These are phyloP conservation scores for Vimba vimba DNA, from an alignment of 2,113 vertebrate genomes.

Conservation along the genomic window DNA sequence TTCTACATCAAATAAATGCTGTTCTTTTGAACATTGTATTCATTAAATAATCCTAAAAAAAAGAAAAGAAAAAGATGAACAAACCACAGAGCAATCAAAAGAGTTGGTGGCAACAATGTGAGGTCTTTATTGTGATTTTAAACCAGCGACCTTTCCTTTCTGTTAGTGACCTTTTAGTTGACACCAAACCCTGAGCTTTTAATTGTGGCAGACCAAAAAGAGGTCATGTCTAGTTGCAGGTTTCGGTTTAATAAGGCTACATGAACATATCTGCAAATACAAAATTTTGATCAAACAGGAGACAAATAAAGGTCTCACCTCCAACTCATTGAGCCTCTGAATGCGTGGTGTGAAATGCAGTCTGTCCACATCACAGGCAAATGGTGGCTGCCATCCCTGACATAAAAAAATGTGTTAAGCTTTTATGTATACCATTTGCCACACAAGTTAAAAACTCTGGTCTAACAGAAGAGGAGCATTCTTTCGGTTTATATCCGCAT, in stretches of 20 bases:
- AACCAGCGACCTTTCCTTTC: constrained; percentile 30
- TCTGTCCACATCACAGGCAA: constrained; percentile 96
- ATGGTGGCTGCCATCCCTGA: constrained; percentile 97
- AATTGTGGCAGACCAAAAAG: not conserved
- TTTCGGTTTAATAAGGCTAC: not conserved
- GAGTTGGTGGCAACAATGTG: not conserved
- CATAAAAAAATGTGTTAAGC: constrained; percentile 3
- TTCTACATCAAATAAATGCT: not conserved
- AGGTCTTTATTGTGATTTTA: not conserved
- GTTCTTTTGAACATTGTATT: not conserved
- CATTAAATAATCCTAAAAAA: not conserved
- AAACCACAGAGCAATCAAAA: constrained; percentile 1
- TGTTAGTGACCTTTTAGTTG: not conserved
- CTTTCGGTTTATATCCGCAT: not conserved
- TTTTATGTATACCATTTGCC: not conserved
- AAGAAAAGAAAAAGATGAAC: too few species aligned
- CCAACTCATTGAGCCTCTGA: constrained; percentile 97
- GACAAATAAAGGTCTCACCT: constrained; percentile 76
- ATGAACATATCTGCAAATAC: constrained; percentile 6
- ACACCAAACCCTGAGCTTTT: not conserved
- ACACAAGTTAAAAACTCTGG: not conserved
- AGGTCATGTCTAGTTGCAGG: not conserved
- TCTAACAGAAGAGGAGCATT: not conserved
- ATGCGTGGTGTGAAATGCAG: constrained; percentile 96
- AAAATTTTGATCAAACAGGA: not conserved